These are phyloP conservation scores for Melanophora roralis DNA, from an alignment of 2,888 invertebrate genomes.

Conservation along the genomic window DNA sequence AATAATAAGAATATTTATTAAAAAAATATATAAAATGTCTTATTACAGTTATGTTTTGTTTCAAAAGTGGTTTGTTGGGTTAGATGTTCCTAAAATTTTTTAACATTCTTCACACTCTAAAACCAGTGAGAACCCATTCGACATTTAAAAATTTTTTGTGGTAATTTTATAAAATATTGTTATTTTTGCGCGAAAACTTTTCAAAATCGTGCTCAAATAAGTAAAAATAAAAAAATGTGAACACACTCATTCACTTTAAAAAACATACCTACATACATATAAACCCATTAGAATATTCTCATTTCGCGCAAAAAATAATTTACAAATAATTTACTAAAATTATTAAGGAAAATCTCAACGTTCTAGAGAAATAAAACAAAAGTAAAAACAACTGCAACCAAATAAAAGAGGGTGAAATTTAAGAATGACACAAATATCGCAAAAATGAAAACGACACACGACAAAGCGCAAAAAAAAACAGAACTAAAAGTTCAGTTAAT, in stretches of 20 bases:
- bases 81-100: not conserved
- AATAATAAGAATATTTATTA: too few relatives aligned
- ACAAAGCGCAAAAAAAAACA: slow-evolving; percentile 43
- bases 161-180: slow-evolving; percentile 59
- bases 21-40: too few relatives aligned
- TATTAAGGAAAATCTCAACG: not conserved
- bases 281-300: not conserved
- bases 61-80: too few relatives aligned
- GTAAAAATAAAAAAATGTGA: slow-evolving; percentile 11
- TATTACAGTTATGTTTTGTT: too few relatives aligned
- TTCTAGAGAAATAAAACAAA: not conserved
- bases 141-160: slow-evolving; percentile 42
- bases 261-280: not conserved
- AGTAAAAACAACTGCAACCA: not conserved
- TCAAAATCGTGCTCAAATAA: slow-evolving; percentile 55
- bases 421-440: not conserved
- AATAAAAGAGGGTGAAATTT: slow-evolving; percentile 5
- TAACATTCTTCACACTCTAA: slow-evolving; percentile 29
- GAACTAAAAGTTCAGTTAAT: slow-evolving; percentile 54
- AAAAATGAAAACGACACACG: slow-evolving; percentile 8
- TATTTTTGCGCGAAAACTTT: slow-evolving; percentile 58
- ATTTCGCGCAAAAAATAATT: not conserved
- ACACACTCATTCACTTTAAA: not conserved
- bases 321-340: not conserved
- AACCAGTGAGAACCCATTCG: not conserved